Percentiles rank a stretch among this genome's conserved stretches.
Evolutionary conservation across 2,797 vertebrate species (phyloP).

Genomic region (Gallirallus australis): DNA sequence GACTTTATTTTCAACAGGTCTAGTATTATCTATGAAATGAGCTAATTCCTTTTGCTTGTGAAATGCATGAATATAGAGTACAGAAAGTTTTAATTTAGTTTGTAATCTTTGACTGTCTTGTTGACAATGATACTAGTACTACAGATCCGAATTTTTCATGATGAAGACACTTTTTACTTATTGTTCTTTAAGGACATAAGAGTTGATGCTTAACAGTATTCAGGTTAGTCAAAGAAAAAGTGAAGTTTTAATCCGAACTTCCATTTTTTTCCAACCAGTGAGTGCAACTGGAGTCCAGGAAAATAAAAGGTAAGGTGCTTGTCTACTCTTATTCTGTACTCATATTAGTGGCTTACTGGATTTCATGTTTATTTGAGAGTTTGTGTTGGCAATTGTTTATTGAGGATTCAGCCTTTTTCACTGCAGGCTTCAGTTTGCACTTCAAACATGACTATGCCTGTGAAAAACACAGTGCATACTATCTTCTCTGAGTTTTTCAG

Average conservation of each 20-base stretch:
- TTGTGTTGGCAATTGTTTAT: background rate
- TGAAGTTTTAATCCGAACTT: background rate
- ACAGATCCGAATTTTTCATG: background rate
- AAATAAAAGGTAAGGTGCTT: background rate
- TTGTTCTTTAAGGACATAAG: background rate
- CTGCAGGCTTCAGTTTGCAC: background rate
- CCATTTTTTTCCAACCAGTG: background rate
- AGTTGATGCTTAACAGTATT: background rate
- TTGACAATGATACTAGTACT: background rate
- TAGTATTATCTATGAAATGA: background rate
- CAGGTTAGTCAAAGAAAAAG: background rate
- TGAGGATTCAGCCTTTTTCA: background rate
- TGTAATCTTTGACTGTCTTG: background rate
- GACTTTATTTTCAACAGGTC: background rate
- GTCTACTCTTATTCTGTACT: background rate
- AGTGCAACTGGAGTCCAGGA: background rate
- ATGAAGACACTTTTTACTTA: background rate
- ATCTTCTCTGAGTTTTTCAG: conserved; percentile 36
- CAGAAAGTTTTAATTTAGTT: background rate
- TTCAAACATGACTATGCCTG: background rate
- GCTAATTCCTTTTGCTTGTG: background rate
- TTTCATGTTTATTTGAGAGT: background rate
- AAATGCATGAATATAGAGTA: background rate
- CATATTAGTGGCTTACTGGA: background rate
- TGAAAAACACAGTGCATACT: background rate